Evolutionary conservation across 2,113 vertebrate species (phyloP).

Genomic region (Calcarius ornatus): DNA sequence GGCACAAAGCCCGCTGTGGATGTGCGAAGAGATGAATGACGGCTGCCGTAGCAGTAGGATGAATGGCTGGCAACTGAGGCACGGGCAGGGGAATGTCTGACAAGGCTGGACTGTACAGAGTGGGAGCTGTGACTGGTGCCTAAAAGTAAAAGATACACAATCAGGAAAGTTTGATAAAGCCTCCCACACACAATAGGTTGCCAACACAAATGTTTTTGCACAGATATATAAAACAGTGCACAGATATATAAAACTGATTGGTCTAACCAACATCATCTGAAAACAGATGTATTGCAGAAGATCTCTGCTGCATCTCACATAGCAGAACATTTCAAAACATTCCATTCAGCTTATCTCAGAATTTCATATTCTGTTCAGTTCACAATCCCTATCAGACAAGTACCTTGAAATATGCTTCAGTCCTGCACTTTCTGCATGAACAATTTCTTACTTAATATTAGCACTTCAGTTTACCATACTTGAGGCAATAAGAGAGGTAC

Average conservation of each 20-base stretch:
- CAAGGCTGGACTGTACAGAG: slow-evolving; percentile 90
- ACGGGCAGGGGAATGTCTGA: slow-evolving; percentile 94
- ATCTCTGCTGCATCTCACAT: background rate
- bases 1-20: slow-evolving; percentile 91
- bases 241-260: background rate
- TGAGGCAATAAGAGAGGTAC: background rate
- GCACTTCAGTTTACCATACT: background rate
- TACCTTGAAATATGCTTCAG: background rate
- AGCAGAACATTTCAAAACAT: background rate
- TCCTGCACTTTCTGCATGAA: background rate
- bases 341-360: background rate
- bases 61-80: slow-evolving; percentile 94
- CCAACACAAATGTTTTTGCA: background rate
- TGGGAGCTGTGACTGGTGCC: slow-evolving; percentile 97
- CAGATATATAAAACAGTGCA: background rate
- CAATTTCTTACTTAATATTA: background rate
- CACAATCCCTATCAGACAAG: background rate
- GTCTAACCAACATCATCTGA: background rate
- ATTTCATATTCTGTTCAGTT: background rate
- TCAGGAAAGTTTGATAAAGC: background rate
- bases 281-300: background rate
- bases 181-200: background rate
- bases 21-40: slow-evolving; percentile 93
- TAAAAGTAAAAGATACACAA: slow-evolving; percentile 54
- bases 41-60: slow-evolving; percentile 92